A percentile compares a stretch with the other conserved stretches of the same genome.
These are phyloP conservation scores for Busseola fusca DNA, from an alignment of 2,888 invertebrate species.

Conservation along the genomic window DNA sequence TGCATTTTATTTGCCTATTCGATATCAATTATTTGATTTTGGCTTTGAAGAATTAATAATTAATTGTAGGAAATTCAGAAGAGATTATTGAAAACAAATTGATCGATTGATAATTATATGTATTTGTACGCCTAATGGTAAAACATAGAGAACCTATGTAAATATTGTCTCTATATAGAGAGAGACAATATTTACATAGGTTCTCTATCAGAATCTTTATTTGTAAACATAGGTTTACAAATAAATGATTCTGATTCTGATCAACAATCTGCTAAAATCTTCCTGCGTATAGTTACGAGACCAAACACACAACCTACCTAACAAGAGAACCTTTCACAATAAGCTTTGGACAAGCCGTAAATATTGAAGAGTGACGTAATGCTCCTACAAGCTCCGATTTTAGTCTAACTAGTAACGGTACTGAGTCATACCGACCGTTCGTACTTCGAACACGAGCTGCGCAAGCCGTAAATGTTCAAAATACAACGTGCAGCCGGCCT, in stretches of 20 bases:
- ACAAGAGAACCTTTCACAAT: conserved; percentile 29
- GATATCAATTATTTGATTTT: too few species aligned
- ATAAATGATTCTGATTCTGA: too few species aligned
- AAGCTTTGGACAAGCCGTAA: conserved; percentile 32
- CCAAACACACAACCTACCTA: neutral
- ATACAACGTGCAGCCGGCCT: conserved; percentile 41
- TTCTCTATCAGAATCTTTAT: too few species aligned
- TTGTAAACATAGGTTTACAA: too few species aligned
- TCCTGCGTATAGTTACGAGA: neutral
- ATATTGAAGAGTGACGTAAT: conserved; percentile 49
- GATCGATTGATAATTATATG: too few species aligned
- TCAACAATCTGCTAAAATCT: neutral
- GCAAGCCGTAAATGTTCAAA: conserved; percentile 50
- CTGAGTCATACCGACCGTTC: conserved; percentile 50
- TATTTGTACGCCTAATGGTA: too few species aligned
- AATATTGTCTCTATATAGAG: too few species aligned
- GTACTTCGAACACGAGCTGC: conserved; percentile 38
- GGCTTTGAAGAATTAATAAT: too few species aligned
- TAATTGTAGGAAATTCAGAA: neutral
- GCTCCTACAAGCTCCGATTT: conserved; percentile 24
- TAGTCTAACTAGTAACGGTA: conserved; percentile 40
- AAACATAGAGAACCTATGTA: too few species aligned
- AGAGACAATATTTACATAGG: too few species aligned
- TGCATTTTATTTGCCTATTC: too few species aligned
- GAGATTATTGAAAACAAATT: neutral